Evolutionary conservation across 2,888 invertebrate species (phyloP).

Genomic region (Poecilobothrus nobilitatus): DNA sequence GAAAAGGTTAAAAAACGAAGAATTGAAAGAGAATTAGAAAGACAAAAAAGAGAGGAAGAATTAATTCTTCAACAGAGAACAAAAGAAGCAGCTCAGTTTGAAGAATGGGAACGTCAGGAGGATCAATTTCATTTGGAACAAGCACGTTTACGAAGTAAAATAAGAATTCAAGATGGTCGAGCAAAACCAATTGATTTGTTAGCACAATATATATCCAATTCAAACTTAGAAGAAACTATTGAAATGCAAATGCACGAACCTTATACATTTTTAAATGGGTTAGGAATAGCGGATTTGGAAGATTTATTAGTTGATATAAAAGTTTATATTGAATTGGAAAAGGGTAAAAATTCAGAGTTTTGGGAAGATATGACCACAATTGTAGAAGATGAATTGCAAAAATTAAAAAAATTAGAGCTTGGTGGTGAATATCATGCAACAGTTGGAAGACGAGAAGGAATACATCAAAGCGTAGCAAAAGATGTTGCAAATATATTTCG

Average conservation of each 20-base stretch:
- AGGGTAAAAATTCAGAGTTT: slow-evolving; percentile 78
- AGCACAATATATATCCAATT: slow-evolving; percentile 90
- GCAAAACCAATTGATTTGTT: slow-evolving; percentile 97
- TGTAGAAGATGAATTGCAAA: slow-evolving; percentile 84
- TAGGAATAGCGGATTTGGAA: slow-evolving; percentile 83
- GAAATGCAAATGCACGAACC: slow-evolving; percentile 99
- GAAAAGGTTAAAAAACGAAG: slow-evolving; percentile 91
- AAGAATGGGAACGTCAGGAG: slow-evolving; percentile 93
- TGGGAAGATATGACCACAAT: slow-evolving; percentile 96
- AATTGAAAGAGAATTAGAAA: slow-evolving; percentile 78
- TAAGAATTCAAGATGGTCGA: slow-evolving; percentile 91
- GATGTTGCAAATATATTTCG: slow-evolving; percentile 87
- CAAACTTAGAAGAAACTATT: slow-evolving; percentile 81
- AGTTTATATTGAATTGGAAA: slow-evolving; percentile 85
- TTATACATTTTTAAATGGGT: slow-evolving; percentile 85
- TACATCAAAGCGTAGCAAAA: slow-evolving; percentile 82
- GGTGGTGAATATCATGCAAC: slow-evolving; percentile 51
- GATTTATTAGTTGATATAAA: slow-evolving; percentile 95
- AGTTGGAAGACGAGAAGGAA: slow-evolving; percentile 50
- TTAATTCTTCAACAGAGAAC: slow-evolving; percentile 76
- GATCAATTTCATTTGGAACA: slow-evolving; percentile 97
- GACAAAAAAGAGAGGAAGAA: slow-evolving; percentile 73
- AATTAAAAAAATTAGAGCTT: slow-evolving; percentile 65
- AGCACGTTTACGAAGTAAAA: slow-evolving; percentile 84
- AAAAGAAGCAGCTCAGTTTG: slow-evolving; percentile 82